Conservation (phyloP, 2,797 vertebrate genomes). For the Halcyon badia region DNA sequence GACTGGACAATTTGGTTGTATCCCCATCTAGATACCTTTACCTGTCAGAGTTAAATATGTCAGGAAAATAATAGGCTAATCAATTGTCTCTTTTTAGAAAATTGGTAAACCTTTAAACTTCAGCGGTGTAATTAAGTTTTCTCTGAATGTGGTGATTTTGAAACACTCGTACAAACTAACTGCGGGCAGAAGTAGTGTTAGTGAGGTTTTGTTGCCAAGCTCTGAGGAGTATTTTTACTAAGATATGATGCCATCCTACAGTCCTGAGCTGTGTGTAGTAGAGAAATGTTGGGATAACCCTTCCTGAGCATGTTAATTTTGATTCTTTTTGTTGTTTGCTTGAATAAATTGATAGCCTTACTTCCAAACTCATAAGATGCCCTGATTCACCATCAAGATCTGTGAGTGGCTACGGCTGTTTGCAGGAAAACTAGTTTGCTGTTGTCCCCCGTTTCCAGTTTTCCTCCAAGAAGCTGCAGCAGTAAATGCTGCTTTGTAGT, state of each 20-base stretch:
- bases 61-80: neutral
- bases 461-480: neutral
- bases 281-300: neutral
- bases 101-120: neutral
- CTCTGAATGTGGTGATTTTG: neutral
- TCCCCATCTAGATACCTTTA: neutral
- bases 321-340: neutral
- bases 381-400: neutral
- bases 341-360: neutral
- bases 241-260: neutral
- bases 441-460: neutral
- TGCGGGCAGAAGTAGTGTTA: neutral
- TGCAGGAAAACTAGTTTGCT: neutral
- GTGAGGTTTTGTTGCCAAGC: accelerated
- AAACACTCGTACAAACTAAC: accelerated
- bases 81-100: neutral
- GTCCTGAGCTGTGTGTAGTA: neutral
- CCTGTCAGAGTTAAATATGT: neutral
- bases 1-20: neutral
- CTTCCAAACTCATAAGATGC: neutral
- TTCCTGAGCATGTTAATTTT: accelerated
- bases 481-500: neutral
- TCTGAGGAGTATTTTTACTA: neutral
- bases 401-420: neutral
- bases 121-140: neutral